These are phyloP conservation scores for Ceyx margarethae DNA, from an alignment of 2,113 vertebrate species.

Conservation along the genomic window DNA sequence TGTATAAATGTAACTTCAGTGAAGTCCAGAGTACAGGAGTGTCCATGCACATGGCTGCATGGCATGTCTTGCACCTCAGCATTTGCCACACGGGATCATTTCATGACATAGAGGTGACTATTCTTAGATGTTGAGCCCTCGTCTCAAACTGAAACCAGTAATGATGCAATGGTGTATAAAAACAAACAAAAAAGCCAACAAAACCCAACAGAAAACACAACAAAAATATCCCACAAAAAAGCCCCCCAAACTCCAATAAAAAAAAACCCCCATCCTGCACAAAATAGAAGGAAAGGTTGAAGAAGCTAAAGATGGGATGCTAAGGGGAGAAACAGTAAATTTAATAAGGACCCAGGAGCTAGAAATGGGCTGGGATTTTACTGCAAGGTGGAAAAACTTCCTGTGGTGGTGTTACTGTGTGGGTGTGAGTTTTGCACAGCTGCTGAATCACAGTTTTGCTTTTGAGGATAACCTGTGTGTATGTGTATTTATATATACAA, in stretches of 20 bases:
- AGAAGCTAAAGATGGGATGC: background rate
- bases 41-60: background rate
- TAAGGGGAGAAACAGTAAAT: background rate
- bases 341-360: background rate
- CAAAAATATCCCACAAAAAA: no score
- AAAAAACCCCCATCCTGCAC: background rate
- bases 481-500: background rate
- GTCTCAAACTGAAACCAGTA: background rate
- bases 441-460: background rate
- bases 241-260: no score
- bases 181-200: background rate
- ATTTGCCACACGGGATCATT: background rate
- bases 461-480: background rate
- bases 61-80: background rate
- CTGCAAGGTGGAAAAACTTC: background rate
- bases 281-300: background rate
- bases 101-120: background rate
- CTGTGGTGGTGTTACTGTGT: background rate
- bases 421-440: background rate
- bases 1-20: background rate
- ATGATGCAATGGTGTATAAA: background rate
- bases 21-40: background rate
- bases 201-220: background rate
- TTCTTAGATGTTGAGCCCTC: background rate
- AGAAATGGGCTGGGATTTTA: background rate